Base-by-base conservation (phyloP, 2,113 vertebrate genomes). In the Chlorodrepanis virens region DNA sequence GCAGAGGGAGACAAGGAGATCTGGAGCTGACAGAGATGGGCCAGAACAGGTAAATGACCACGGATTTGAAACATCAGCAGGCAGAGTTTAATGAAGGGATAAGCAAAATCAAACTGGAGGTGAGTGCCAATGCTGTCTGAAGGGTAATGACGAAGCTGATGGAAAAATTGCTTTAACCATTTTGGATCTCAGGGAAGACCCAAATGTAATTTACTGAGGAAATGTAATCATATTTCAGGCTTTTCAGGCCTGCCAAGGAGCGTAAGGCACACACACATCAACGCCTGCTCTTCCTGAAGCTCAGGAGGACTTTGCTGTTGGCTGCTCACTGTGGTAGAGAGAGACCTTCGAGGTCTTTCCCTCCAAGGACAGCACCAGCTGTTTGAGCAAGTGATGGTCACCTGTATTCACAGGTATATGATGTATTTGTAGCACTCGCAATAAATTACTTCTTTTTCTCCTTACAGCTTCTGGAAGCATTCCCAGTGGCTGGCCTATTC, bases 351-450 rank as follows among this genome's bases (percentile, higher is more conserved):
- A 92, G 94, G 76, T 67, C 50, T 57, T 83, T 76, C 40, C 71
- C 83, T 81, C 39, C 92, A 95, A 97, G 92, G 96, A 90, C 94
- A 90, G 59, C 37, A 3, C 16, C 54, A 35, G 94, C 59, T 8
- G 1, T 69, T 11, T 47, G 54, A 91, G 87, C 93, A 57, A 89
- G 87, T 14, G 94, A 94, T 71, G 80, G 88, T 88, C 96, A 96
- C 96, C 96, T 97, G 96, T 93, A 93, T 4, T 95, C 94, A 96
- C 91, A 95, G 87, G 87, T 91, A 57, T 20, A 79, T 90, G 94
- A 95, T 93, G 92, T 67, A 93, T 86, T 68, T 57, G 65, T 37
- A 89, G 76, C 90, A 79, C 86, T 33, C 4, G 37, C 86, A 90
- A 88, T 96, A 96, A 96, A 95, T 97, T 93, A 93, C 83, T 68